Conservation (phyloP, 2,888 invertebrate species). For the Notocelia uddmanniana region DNA sequence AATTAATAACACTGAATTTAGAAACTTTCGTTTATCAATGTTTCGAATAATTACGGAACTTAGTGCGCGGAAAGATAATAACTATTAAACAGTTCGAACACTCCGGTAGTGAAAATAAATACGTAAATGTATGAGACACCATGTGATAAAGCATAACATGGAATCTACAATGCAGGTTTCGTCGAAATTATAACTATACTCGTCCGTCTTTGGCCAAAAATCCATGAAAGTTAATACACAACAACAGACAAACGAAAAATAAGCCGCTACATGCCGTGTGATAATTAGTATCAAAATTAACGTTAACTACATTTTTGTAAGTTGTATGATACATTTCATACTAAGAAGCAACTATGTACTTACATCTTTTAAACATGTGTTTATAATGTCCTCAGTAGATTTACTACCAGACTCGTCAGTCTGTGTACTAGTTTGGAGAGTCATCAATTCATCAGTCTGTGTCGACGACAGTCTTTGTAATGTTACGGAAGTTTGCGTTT, state of each 20-base stretch:
- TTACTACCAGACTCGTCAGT: slow-evolving; percentile 66
- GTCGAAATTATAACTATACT: too few species aligned
- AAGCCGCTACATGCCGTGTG: too few species aligned
- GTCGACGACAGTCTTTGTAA: slow-evolving; percentile 48
- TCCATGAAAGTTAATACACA: too few species aligned
- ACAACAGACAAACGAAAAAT: too few species aligned
- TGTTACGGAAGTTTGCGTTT: slow-evolving; percentile 59
- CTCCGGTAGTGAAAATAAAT: neutral
- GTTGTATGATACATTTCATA: too few species aligned
- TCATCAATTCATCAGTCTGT: slow-evolving; percentile 54
- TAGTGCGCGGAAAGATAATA: too few species aligned
- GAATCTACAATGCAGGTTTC: too few species aligned
- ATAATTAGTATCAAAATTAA: neutral
- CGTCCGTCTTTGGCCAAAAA: too few species aligned
- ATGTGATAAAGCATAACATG: too few species aligned
- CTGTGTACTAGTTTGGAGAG: slow-evolving; percentile 56
- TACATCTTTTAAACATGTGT: slow-evolving; percentile 67
- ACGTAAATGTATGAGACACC: neutral
- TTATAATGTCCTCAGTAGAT: slow-evolving; percentile 65
- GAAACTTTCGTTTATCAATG: slow-evolving; percentile 1
- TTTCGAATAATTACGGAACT: neutral
- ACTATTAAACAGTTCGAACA: neutral
- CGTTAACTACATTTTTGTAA: neutral
- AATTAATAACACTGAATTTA: neutral
- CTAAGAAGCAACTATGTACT: slow-evolving; percentile 49